Base-by-base conservation (phyloP, 2,797 vertebrate species). In the Coccyzus lansbergi region DNA sequence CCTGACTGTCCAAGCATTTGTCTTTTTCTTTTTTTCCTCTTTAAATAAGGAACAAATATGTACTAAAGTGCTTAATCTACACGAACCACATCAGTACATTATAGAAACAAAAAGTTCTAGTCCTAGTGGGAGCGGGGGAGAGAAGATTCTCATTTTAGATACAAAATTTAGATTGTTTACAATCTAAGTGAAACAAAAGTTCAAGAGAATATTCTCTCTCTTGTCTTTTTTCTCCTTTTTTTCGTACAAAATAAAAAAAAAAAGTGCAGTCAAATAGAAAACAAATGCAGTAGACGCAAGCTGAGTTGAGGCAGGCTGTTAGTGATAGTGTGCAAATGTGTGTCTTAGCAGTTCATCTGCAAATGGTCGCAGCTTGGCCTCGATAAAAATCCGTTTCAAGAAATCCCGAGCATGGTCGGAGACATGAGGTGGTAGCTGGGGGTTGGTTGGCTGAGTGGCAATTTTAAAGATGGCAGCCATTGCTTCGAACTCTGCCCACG, bases 401-500 rank as follows among this genome's bases (percentile, higher is more conserved):
- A 99, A 99, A 96, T 99, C 99, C 28, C 99, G 98, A 96, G 98
- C 98, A 92, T 99, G 98, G 97, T 99, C 99, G 2, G 99, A 99
- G 95, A 99, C 98, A 25, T 99, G 98, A 75, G 97, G 98, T 24
- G 99, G 99, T 71, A 99, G 98, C 94, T 98, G 98, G 7, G 99
- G 99, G 97, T 99, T 99, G 79, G 99, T 99, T 93, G 99, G 98
- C 97, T 99, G 99, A 22, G 99, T 99, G 97, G 99, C 99, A 10
- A 99, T 99, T 97, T 99, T 99, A 97, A 99, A 99, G 98, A 99
- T 99, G 98, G 99, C 99, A 44, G 99, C 99, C 99, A 99, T 99
- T 65, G 99, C 99, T 98, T 99, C 99, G 3, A 98, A 99, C 96
- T 99, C 99, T 1, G 99, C 99, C 99, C 99, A 99, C 0, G 99